These are phyloP conservation scores for Nettapus auritus DNA, from an alignment of 2,113 vertebrate genomes.

Conservation along the genomic window DNA sequence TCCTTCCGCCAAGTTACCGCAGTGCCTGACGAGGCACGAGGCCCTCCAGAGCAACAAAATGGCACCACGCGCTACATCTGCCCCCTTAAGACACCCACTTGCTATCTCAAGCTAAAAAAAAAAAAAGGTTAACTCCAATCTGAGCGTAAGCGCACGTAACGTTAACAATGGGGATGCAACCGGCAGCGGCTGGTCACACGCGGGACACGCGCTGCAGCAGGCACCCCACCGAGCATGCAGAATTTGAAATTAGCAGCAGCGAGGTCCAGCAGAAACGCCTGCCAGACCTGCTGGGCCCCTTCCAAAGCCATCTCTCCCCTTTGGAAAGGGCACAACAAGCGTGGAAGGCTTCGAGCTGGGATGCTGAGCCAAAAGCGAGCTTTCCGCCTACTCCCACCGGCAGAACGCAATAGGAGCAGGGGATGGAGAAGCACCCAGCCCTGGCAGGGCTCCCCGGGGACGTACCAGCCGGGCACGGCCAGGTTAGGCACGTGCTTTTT, in stretches of 20 bases:
- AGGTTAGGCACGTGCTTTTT: not conserved
- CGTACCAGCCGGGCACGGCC: not conserved
- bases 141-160: not conserved
- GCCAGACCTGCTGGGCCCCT: constrained; percentile 42
- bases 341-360: not conserved
- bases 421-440: not conserved
- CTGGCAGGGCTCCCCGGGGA: not conserved
- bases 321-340: constrained; percentile 36
- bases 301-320: constrained; percentile 52
- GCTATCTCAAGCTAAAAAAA: not conserved
- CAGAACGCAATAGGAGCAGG: not conserved
- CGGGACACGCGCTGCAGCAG: not conserved
- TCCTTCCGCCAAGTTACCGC: not conserved
- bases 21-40: not conserved
- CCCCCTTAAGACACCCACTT: not conserved
- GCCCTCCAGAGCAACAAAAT: not conserved
- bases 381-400: not conserved
- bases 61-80: not conserved
- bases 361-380: not conserved
- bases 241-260: constrained; percentile 30
- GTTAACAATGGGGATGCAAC: not conserved
- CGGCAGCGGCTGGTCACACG: not conserved
- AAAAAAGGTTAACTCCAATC: not conserved
- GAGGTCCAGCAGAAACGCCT: not conserved
- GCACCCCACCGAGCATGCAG: constrained; percentile 38